Conservation (phyloP, 2,797 vertebrate genomes). For the Cyclopterus lumpus region DNA sequence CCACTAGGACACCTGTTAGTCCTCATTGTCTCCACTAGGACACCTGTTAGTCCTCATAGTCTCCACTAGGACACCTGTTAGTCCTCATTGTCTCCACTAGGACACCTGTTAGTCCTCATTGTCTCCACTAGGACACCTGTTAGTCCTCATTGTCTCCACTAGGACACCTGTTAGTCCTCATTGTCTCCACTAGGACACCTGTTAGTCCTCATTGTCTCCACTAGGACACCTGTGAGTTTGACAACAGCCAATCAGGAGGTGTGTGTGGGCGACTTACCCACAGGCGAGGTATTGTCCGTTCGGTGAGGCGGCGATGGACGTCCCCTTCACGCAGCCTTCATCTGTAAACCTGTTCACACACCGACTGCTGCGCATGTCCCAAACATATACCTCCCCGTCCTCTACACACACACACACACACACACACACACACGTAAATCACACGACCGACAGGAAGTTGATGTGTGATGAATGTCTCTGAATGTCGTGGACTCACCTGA, state of each 20-base stretch:
- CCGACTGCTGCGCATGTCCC: conserved; percentile 79
- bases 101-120: too few species aligned
- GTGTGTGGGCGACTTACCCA: conserved; percentile 71
- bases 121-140: too few species aligned
- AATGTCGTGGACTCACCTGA: conserved; percentile 82
- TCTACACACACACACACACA: conserved; percentile 59
- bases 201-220: too few species aligned
- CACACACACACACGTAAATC: conserved; percentile 17
- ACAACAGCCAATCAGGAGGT: conserved; percentile 16
- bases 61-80: too few species aligned
- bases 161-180: too few species aligned
- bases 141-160: too few species aligned
- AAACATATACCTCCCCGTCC: conserved; percentile 84
- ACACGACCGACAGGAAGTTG: conserved; percentile 13
- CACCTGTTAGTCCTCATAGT: too few species aligned
- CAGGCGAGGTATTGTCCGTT: conserved; percentile 82
- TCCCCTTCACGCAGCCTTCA: conserved; percentile 80
- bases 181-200: too few species aligned
- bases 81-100: too few species aligned
- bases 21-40: too few species aligned
- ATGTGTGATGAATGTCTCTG: conserved; percentile 1
- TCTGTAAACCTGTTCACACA: conserved; percentile 81
- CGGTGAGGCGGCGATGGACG: conserved; percentile 75
- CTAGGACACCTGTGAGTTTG: too few species aligned
- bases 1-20: too few species aligned